Evolutionary conservation across 2,113 vertebrate species (phyloP), one percentile per base, ranked within the genome.

Genomic region (Corynorhinus townsendii): DNA sequence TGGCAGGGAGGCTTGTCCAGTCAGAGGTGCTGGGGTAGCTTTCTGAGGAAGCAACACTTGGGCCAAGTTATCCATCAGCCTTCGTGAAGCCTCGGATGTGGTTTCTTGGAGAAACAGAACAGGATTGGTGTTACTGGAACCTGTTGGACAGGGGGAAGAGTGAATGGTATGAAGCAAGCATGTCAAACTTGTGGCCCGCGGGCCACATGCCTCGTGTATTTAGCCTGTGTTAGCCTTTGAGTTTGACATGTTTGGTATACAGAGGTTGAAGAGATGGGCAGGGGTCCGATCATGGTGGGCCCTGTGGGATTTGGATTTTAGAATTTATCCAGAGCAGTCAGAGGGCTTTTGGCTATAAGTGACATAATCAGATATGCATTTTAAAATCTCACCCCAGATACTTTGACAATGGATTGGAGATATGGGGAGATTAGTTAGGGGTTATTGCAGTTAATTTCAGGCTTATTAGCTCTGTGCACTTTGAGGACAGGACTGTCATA

Each of bases 31-130:
- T 12, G 64, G 28, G 16, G 45, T 16, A 30, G 15, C 75, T 76
- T 54, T 35, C 54, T 56, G 40, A 45, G 47, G 56, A 81, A 62
- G 80, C 17, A 4, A 3, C 52, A 4, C 22, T 9, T 15, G 6
- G 40, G 24, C 86, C 3, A 7, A 47, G n/a, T 86, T 47, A n/a
- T 19, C 5, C 11, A 35, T 52, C 40, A 56, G 49, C 30, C 0
- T 11, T 19, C 5, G 0, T 14, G 26, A 38, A 62, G 40, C 47
- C 83, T 87, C 1, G 0, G 28, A 43, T 3, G 0, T 59, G 28
- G 20, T 38, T 89, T 84, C 59, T 87, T 35, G 33, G 64, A 56
- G 22, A 84, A 93, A 59, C 0, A 10, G 35, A 45, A 90, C 28
- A 47, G 22, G 14, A 3, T 71, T 43, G 5, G 20, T 12, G 7